Evolutionary conservation across 2,888 invertebrate species (phyloP), one percentile per base, ranked within the genome.

Genomic region (Tortrix viridana): DNA sequence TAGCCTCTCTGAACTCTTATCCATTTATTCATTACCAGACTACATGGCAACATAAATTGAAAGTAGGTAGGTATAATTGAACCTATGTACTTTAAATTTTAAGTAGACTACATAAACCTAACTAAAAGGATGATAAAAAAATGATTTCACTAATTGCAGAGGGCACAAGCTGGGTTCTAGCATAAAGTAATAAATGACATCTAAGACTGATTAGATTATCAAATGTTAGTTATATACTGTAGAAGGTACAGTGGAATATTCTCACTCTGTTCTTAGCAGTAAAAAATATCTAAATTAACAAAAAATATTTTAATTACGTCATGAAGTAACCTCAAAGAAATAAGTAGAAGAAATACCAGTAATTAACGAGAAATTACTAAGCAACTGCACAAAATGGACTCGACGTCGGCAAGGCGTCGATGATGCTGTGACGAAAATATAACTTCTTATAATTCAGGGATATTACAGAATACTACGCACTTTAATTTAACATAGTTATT

Each of bases 401-500:
- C 58, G 37, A 53, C 47, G 20, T 23, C 48, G 9, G 22, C 47
- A 52, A 44, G 47, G 53, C n/a, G 32, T 20, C 41, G 41, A 19
- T 18, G 43, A 57, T 14, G 47, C 20, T 37, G 41, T 18, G 53
- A 63, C 57, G 22, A 47, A 58, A 57, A 47, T 63, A 58, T 22
- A 48, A 58, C 53, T 38, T 41, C 47, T 32, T 37, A 47, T 22
- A 14, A 53, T 53, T 46, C 57, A 71, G 68, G 69, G 65, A 72
- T 71, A 67, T 73, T 68, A 67, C 71, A 71, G 79, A 72, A 76
- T 84, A 77, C 80, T 82, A 84, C 84, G 86, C 85, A 87, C 84
- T 85, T 82, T 72, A 71, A 73, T 66, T 73, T 73, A 74, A 85
- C 80, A 76, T 76, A 72, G 69, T 76, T 78, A 80, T 80, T 87